Base-by-base conservation (phyloP, 92 coral and sea anemone species). In the Epizoanthus rinbou region DNA sequence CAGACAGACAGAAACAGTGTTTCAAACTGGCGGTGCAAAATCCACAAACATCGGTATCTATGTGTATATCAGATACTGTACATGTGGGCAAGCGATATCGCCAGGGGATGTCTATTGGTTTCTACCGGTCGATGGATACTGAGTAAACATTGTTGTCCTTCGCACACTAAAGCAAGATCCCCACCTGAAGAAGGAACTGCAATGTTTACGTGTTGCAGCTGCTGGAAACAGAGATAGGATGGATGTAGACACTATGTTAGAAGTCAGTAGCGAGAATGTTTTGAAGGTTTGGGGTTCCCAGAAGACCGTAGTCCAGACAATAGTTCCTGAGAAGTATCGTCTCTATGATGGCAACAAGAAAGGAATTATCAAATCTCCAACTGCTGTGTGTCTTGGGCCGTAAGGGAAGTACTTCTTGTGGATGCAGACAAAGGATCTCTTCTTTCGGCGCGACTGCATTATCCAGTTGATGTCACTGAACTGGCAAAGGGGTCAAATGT, bases 381-480 rank as follows among this genome's bases (percentile, higher is more conserved):
- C 82, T 31, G 47, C 82, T 76, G 69, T 57, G 19, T 59, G 82
- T 47, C 43, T 76, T 62, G 82, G 82, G 1, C 70, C 52, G 39
- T n/a, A 8, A 19, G 82, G 47, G 57, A 76, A 76, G 56, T 35
- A 5, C 68, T 76, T 24, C 56, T 76, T 76, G 82, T 59, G 54
- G 74, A 65, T 50, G 75, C 75, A 25, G 69, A 63, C 17, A 76
- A 76, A 31, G 81, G 81, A 35, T 22, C 66, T 11, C 66, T 76
- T 76, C 56, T 76, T 24, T 57, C 76, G 8, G 85, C 76, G 8
- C 75, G 65, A 33, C 85, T 67, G 24, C 76, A 68, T 67, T 81
- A 81, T 63, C 78, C 85, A 53, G 58, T 81, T 68, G 85, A 81
- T 50, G 85, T 28, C 18, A 45, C 54, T 6, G 85, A 81, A 43